These are phyloP conservation scores for Sceliomorpha sp. DNA, from an alignment of 2,888 invertebrate genomes.

Conservation along the genomic window DNA sequence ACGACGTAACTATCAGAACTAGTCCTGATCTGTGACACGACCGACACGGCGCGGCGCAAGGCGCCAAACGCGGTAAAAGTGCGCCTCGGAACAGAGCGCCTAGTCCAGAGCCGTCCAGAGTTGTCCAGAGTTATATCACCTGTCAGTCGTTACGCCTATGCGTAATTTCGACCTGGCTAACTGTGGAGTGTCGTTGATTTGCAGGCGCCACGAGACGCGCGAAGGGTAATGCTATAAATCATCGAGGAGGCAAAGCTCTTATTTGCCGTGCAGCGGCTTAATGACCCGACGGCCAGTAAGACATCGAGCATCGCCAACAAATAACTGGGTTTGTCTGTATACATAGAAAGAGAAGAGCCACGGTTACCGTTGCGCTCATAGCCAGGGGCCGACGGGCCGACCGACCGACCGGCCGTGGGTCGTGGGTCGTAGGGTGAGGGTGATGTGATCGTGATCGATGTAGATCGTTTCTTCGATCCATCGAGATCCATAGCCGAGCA, in stretches of 20 bases:
- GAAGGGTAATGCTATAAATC: too few relatives aligned
- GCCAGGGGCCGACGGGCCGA: constrained; percentile 33
- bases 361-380: constrained; percentile 65
- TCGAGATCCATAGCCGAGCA: constrained; percentile 61
- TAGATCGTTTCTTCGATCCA: constrained; percentile 73
- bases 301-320: constrained; percentile 25
- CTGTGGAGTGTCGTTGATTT: too few relatives aligned
- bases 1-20: constrained; percentile 5
- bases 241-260: constrained; percentile 4
- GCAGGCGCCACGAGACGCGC: too few relatives aligned
- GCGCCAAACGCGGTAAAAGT: too few relatives aligned
- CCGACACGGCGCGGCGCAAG: too few relatives aligned
- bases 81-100: too few relatives aligned
- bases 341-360: constrained; percentile 59
- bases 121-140: too few relatives aligned
- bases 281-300: constrained; percentile 42
- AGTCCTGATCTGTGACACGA: background rate
- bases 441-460: constrained; percentile 77
- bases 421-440: constrained; percentile 56
- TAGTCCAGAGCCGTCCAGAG: too few relatives aligned
- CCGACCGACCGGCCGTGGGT: constrained; percentile 33
- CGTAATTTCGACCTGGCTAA: too few relatives aligned
- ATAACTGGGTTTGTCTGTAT: constrained; percentile 47
- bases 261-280: constrained; percentile 28
- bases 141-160: too few relatives aligned